phyloP scores from a whole-genome alignment of 2,797 vertebrate species.

The Basileuterus tristriatus region DNA sequence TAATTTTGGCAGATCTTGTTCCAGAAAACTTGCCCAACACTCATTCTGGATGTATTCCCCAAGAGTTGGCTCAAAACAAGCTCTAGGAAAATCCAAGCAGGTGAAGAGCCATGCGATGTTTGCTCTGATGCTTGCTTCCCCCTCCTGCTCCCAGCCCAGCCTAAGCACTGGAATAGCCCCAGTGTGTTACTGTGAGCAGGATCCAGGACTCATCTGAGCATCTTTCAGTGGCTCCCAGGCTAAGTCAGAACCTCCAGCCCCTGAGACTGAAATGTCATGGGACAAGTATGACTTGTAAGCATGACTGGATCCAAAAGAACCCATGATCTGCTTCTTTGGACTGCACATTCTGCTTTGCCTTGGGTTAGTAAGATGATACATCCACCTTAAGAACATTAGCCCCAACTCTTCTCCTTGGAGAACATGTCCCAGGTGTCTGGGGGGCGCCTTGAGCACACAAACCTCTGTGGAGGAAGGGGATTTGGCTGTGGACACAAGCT shows the following conservation, averaged over 20 bases:
- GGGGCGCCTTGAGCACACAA: neutral
- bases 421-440: neutral
- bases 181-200: neutral
- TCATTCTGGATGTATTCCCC: neutral
- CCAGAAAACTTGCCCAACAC: neutral
- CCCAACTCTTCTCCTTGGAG: neutral
- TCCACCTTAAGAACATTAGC: neutral
- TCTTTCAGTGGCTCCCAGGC: neutral
- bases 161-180: neutral
- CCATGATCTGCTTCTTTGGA: neutral
- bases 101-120: neutral
- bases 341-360: neutral
- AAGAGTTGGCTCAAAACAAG: neutral
- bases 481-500: accelerated
- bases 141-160: neutral
- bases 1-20: neutral
- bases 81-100: neutral
- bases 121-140: neutral
- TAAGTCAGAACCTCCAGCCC: neutral
- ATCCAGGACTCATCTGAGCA: neutral
- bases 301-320: neutral
- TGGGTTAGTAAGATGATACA: neutral
- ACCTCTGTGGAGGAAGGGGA: neutral
- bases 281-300: neutral
- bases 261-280: neutral